Evolutionary conservation across 2,888 invertebrate species (phyloP).

Genomic region (Diadegma fenestrale): DNA sequence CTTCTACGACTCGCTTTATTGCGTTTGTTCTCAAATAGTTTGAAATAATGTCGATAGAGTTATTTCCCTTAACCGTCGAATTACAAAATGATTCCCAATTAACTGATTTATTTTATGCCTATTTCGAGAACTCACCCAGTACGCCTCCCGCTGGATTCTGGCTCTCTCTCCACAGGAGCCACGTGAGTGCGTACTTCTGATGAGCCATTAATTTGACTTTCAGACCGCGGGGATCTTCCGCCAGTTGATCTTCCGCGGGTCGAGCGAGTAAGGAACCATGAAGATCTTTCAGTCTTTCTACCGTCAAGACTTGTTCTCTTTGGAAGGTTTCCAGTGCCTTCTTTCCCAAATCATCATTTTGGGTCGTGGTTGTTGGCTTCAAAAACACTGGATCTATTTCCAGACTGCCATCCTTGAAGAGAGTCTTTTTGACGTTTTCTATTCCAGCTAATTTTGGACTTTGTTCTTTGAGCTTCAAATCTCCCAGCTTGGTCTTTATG

Average conservation of each 20-base stretch:
- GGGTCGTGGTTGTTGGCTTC: conserved; percentile 49
- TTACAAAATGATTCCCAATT: background rate
- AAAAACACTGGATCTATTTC: conserved; percentile 35
- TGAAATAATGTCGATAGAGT: too few relatives aligned
- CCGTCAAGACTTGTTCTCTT: conserved; percentile 89
- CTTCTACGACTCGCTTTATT: too few relatives aligned
- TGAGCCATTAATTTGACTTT: conserved; percentile 91
- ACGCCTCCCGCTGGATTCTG: conserved; percentile 95
- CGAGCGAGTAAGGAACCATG: conserved; percentile 90
- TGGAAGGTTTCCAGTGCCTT: conserved; percentile 89
- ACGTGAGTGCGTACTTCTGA: conserved; percentile 94
- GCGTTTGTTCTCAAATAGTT: too few relatives aligned
- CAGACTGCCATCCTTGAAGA: conserved; percentile 46
- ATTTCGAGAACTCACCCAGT: conserved; percentile 87
- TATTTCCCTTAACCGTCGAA: too few relatives aligned
- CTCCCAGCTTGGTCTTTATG: conserved; percentile 85
- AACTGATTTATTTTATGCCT: background rate
- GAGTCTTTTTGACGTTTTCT: background rate
- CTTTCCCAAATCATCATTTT: conserved; percentile 73
- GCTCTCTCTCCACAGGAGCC: conserved; percentile 96
- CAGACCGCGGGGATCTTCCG: conserved; percentile 88
- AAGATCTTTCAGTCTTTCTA: conserved; percentile 90
- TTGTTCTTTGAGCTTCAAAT: conserved; percentile 26
- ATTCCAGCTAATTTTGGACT: background rate
- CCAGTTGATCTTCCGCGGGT: conserved; percentile 87